Evolutionary conservation across 2,113 vertebrate species (phyloP), one percentile per base, ranked within the genome.

Genomic region (Heteronetta atricapilla): DNA sequence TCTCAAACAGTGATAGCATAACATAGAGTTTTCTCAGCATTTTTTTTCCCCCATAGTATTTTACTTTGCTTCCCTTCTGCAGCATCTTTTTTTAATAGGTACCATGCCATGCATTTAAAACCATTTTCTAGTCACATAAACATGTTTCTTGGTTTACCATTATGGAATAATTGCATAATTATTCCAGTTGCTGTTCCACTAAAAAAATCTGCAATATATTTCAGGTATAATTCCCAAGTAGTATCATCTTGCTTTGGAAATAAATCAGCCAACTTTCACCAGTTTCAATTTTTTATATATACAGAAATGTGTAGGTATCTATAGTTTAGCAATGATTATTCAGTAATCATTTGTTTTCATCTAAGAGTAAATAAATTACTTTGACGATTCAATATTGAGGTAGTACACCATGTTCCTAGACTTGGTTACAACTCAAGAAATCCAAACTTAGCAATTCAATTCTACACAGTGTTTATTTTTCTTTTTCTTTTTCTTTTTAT

Each of bases 391-490:
- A 12, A 79, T 72, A 91, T 89, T 36, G 87, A 94, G 62, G 83
- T 88, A 90, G 90, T 46, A 82, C 0, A 5, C 66, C 21, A 60
- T 58, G 76, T 77, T 91, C 62, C 58, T 80, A 84, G 88, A 83
- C 28, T 40, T 40, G 12, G 55, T 73, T 86, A 34, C 42, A 42
- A 79, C 19, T 86, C 70, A 96, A 97, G 93, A 93, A 95, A 98
- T 74, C 83, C 78, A 97, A 94, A 89, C 87, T 81, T 77, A 79
- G 52, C 89, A 94, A 84, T 56, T 84, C 59, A 90, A 79, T 92
- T 97, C 96, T 96, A 97, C 91, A 95, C 88, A 97, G 96, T 75
- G 64, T 98, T 98, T 98, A 97, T 98, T 98, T 97, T 95, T 50
- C 96, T 89, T 60, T 38, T 97, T 95, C 53, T 96, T 89, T 60